Evolutionary conservation across 2,888 invertebrate species (phyloP), one percentile per base, ranked within the genome.

Genomic region (Paralinhomoeus sp.): DNA sequence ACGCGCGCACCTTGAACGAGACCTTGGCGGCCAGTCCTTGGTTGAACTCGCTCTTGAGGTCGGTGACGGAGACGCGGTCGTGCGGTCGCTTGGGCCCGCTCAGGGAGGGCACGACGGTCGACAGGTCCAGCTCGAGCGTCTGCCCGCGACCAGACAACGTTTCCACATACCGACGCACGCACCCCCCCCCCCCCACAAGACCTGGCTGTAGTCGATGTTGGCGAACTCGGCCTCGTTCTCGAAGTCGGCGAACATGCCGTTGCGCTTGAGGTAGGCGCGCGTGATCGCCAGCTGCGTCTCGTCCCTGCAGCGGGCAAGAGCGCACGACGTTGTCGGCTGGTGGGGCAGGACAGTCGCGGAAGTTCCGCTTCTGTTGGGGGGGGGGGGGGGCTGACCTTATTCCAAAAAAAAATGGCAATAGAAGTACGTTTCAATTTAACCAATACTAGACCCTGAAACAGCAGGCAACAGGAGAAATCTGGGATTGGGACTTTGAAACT

Each of bases 71-170:
- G 3, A 97, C 87, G 22, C 85, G 71, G 69, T 97, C 93, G 54
- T 97, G 93, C 0, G 93, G 93, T 42, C 93, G 68, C 63, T 97
- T 97, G 0, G 93, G 93, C 0, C 93, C 93, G 47, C 87, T 87
- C 17, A 91, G 80, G 21, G 85, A 89, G 2, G 91, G 82, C 41
- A 82, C 84, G 1, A 97, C 84, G 0, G 80, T 77, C 0, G 72
- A 64, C 38, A 97, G 68, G 62, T 97, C 89, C 52, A 97, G 63
- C 37, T 79, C 77, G 0, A 83, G 76, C 17, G 78, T 72, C 74
- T 80, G 39, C 24, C 7, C 12, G 27, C 27, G 27, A 27, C 27
- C 3, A 35, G 7, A 31, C 9, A 12, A 12, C 9, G 31, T 31
- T 31, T 31, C 31, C 31, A 31, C 31, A 31, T 12, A 31, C 9